These are phyloP conservation scores for Theonella swinhoei DNA, from an alignment of 37 sponge, comb jelly and placozoan genomes.

Conservation along the genomic window DNA sequence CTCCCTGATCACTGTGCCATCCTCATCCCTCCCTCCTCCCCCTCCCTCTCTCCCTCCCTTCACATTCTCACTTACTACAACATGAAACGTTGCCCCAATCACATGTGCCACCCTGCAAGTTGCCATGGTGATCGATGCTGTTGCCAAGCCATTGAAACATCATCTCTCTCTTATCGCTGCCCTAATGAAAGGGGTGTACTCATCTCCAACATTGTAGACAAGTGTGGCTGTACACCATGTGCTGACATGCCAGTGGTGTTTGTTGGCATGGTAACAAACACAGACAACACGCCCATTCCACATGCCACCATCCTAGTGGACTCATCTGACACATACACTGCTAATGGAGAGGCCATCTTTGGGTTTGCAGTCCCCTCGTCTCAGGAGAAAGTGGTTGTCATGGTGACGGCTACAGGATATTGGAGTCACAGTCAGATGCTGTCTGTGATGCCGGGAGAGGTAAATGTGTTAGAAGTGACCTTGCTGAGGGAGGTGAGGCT, in stretches of 20 bases:
- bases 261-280: slow-evolving; percentile 6
- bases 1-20: neutral
- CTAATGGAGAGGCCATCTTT: neutral
- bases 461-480: neutral
- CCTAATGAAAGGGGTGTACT: neutral
- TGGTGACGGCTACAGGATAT: neutral
- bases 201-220: neutral
- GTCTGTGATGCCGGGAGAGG: slow-evolving; percentile 6
- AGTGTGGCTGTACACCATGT: slow-evolving; percentile 17
- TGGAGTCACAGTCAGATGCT: neutral
- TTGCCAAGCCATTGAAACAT: neutral
- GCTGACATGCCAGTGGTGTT: neutral
- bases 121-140: slow-evolving; percentile 7
- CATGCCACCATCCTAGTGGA: neutral
- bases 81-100: neutral
- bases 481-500: neutral
- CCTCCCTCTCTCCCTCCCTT: neutral
- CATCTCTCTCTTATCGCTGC: neutral
- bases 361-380: slow-evolving; percentile 4
- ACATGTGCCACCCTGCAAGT: slow-evolving; percentile 1
- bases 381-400: neutral
- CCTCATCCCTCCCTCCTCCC: neutral
- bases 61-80: neutral
- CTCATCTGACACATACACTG: neutral
- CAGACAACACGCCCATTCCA: neutral